Evolutionary conservation across 1,140 invertebrate genomes (phyloP), one percentile per base, ranked within the genome.

Genomic region (Atta cephalotes): DNA sequence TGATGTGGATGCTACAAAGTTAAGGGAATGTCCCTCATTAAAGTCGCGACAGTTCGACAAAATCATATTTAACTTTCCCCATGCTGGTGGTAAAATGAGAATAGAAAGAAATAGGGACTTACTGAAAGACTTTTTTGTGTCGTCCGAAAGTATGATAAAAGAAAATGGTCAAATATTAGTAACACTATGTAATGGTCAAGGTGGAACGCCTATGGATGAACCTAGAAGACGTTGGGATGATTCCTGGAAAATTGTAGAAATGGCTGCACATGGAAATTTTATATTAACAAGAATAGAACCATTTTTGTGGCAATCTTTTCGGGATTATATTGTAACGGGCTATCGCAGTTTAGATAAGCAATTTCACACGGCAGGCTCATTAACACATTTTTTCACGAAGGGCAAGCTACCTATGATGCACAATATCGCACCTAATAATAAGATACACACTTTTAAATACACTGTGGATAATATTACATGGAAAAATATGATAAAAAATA

Each of bases 51-150:
- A 82, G 56, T 97, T 96, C 93, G 89, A 94, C 21, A 95, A 95
- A 92, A 95, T 97, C 56, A 94, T 97, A 53, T 97, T 97, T 90
- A 97, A 97, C 89, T 97, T 97, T 93, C 96, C 96, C 45, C 96
- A 97, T 92, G 94, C 96, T 66, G 96, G 96, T 70, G 96, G 96
- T n/a, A 97, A 97, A 94, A 97, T 96, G 94, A 96, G 96, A 91
- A 95, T 97, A 84, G 95, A 96, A 89, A 95, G 95, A 87, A 97
- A 97, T 92, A 94, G 96, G 80, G 92, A 95, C 51, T 92, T 97
- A 3, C 90, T 97, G 0, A 94, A 90, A 86, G 91, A 95, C 63
- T 97, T 97, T 92, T 97, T 97, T 89, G 82, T 89, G 18, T 96
- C 95, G 87, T 93, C 94, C 77, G 89, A 81, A 63, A 77, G 91